Evolutionary conservation across 2,888 invertebrate species (phyloP), one percentile per base, ranked within the genome.

Genomic region (Lochmaea capreae): DNA sequence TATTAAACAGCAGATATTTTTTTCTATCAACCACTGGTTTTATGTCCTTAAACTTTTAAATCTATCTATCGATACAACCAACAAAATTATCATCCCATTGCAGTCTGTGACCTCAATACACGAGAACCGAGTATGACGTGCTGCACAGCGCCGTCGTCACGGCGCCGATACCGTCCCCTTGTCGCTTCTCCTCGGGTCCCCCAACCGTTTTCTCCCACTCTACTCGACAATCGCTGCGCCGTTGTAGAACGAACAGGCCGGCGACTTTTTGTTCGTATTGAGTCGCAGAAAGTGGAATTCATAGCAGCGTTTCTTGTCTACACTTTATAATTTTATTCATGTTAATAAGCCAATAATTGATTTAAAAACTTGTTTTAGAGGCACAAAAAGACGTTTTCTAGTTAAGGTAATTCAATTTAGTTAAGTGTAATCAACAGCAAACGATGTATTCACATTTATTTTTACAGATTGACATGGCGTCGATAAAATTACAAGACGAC

Each of bases 401-500:
- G 8, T 54, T 18, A 16, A 54, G 54, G 54, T 54, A 54, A 54
- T 16, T 18, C 18, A 18, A 18, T 18, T 18, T 9, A 54, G 16
- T 10, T 18, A 54, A 1, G 3, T 54, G 16, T 18, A 54, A 54
- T 54, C 18, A 54, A 18, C 54, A 16, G n/a, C 9, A 42, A 16
- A 43, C 10, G 18, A 5, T 3, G 26, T 62, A 16, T 1, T 62
- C 39, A 42, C 18, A 14, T 46, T 42, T 62, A 74, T 75, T 66
- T 16, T 62, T 26, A 1, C 62, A 42, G 62, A 62, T n/a, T 59
- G 26, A 14, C 59, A 86, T 87, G 84, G 83, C 87, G 61, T 91
- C 91, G 81, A 89, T 91, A 78, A 93, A 93, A 87, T 89, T 94
- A 81, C 93, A 93, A 83, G 95, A 95, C 82, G 95, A 95, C 78